Conservation (phyloP, 2,888 invertebrate genomes). For the Euzetes globulus region DNA sequence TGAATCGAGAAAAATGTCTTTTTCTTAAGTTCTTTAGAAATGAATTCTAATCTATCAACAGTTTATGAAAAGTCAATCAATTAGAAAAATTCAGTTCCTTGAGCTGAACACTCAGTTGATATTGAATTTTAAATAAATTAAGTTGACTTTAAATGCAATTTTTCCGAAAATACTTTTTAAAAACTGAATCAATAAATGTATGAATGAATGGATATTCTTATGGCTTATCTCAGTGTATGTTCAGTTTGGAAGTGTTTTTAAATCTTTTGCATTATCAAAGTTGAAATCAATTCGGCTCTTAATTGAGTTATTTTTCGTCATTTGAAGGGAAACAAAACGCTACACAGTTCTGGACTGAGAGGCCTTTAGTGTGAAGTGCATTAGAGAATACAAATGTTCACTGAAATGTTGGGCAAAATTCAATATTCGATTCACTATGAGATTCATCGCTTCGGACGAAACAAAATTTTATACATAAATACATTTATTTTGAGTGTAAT, state of each 20-base stretch:
- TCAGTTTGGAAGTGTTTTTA: background rate
- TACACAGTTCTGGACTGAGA: background rate
- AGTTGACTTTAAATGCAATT: background rate
- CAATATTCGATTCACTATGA: background rate
- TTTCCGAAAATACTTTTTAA: background rate
- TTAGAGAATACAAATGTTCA: background rate
- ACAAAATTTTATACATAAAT: constrained; percentile 10
- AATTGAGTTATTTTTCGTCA: background rate
- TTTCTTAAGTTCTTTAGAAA: too few relatives aligned
- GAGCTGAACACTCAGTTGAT: too few relatives aligned
- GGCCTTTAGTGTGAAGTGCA: background rate
- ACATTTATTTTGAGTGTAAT: constrained; percentile 10
- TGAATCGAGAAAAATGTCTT: too few relatives aligned
- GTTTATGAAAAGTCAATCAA: too few relatives aligned
- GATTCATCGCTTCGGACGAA: constrained; percentile 17
- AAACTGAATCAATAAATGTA: background rate
- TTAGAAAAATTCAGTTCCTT: too few relatives aligned
- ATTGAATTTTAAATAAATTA: too few relatives aligned
- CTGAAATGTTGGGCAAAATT: background rate
- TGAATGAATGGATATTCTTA: background rate
- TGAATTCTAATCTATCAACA: too few relatives aligned
- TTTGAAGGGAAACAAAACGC: background rate
- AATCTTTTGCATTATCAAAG: background rate
- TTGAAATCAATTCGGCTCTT: background rate
- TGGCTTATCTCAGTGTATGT: background rate